Evolutionary conservation across 2,113 vertebrate genomes (phyloP).

Genomic region (Otis tarda): DNA sequence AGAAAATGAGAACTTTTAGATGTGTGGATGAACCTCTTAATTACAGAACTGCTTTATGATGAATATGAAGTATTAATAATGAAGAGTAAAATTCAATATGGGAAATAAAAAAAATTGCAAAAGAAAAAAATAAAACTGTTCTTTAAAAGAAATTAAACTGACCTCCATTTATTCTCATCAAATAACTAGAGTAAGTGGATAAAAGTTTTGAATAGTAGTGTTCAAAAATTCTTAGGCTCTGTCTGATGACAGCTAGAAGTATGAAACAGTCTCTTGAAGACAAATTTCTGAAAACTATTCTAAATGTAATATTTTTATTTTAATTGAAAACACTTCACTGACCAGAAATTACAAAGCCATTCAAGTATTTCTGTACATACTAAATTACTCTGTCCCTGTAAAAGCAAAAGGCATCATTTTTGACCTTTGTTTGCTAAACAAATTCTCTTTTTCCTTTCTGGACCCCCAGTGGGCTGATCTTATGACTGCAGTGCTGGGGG

Average conservation of each 20-base stretch:
- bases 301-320: neutral
- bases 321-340: neutral
- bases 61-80: neutral
- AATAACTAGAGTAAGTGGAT: neutral
- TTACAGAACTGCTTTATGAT: neutral
- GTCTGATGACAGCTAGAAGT: neutral
- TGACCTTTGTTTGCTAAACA: neutral
- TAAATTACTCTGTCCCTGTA: neutral
- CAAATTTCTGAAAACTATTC: neutral
- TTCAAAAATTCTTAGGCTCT: neutral
- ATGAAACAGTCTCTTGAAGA: neutral
- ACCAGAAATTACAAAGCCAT: neutral
- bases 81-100: neutral
- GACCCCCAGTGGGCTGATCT: neutral
- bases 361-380: neutral
- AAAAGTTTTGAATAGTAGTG: neutral
- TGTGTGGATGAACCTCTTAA: neutral
- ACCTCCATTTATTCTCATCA: neutral
- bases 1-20: neutral
- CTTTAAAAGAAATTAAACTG: neutral
- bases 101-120: neutral
- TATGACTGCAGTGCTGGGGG: rapidly evolving
- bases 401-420: neutral
- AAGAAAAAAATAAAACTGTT: neutral
- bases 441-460: neutral